These are phyloP conservation scores for Taphrorychus bicolor DNA, from an alignment of 2,888 invertebrate species.

Conservation along the genomic window DNA sequence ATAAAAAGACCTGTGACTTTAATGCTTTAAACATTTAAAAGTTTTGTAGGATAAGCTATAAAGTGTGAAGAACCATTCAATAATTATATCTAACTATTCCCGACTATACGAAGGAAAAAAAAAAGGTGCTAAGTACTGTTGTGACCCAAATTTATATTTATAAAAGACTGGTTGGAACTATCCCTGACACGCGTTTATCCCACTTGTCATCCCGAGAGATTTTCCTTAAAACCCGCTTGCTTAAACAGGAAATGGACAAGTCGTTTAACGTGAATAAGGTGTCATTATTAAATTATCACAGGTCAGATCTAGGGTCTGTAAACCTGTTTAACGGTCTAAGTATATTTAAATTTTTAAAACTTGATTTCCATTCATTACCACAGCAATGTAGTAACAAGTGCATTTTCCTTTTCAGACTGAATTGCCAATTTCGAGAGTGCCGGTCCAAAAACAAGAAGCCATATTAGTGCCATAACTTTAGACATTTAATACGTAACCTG, in stretches of 20 bases:
- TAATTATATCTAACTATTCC: too few species aligned
- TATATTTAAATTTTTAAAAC: background rate
- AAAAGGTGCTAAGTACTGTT: too few species aligned
- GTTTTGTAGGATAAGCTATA: too few species aligned
- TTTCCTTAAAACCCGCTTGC: background rate
- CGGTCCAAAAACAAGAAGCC: slow-evolving; percentile 43
- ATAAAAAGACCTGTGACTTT: too few species aligned
- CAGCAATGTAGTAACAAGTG: background rate
- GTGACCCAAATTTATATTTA: too few species aligned
- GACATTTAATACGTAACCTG: slow-evolving; percentile 50
- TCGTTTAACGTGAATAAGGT: background rate
- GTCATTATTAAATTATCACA: background rate
- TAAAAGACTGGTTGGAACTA: background rate
- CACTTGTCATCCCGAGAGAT: background rate
- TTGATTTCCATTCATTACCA: background rate
- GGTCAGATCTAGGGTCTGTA: background rate
- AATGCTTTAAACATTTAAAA: too few species aligned
- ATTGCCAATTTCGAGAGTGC: slow-evolving; percentile 22
- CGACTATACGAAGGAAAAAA: too few species aligned
- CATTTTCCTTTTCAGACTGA: slow-evolving; percentile 24
- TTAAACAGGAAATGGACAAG: background rate
- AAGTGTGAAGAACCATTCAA: too few species aligned
- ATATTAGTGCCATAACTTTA: slow-evolving; percentile 54
- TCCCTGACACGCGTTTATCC: background rate
- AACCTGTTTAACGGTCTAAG: background rate